phyloP scores from a whole-genome alignment of 2,888 invertebrate species.

The Drosophila mercatorum region DNA sequence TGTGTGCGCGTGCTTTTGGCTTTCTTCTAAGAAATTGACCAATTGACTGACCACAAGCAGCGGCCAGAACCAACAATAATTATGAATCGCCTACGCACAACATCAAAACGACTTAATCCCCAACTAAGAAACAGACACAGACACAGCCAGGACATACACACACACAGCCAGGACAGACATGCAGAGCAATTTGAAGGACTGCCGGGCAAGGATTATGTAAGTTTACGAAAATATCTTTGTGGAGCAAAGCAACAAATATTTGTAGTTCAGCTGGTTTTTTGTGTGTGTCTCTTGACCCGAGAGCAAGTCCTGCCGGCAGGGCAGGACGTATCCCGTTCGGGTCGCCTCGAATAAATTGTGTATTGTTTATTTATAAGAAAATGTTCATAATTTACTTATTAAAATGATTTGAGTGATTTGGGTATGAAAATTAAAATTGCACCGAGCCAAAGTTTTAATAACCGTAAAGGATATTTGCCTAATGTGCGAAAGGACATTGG shows the following conservation, averaged over 20 bases:
- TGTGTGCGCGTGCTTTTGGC: slow-evolving; percentile 32
- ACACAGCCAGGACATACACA: slow-evolving; percentile 16
- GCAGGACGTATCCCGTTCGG: slow-evolving; percentile 29
- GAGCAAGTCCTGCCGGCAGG: slow-evolving; percentile 5
- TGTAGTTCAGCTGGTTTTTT: slow-evolving; percentile 52
- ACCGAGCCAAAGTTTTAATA: slow-evolving; percentile 68
- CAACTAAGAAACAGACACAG: slow-evolving; percentile 34
- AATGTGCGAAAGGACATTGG: slow-evolving; percentile 37
- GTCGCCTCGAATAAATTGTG: slow-evolving; percentile 72
- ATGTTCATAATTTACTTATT: slow-evolving; percentile 80
- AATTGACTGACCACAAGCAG: slow-evolving; percentile 75
- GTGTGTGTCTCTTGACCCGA: slow-evolving; percentile 24
- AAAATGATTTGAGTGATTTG: slow-evolving; percentile 81
- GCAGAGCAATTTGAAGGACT: slow-evolving; percentile 65
- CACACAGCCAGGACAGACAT: slow-evolving; percentile 12
- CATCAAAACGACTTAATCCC: slow-evolving; percentile 80
- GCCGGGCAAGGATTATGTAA: slow-evolving; percentile 71
- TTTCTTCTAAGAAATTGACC: slow-evolving; percentile 78
- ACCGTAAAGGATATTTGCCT: slow-evolving; percentile 74
- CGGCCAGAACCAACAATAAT: slow-evolving; percentile 65
- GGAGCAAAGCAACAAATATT: slow-evolving; percentile 68
- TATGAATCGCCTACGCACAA: slow-evolving; percentile 74
- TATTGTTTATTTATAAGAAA: slow-evolving; percentile 79
- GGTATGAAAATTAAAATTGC: slow-evolving; percentile 75
- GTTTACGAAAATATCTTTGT: slow-evolving; percentile 57